A percentile compares a stretch with the other conserved stretches of the same genome.
phyloP scores from a whole-genome alignment of 2,113 vertebrate species.

The Cyanocitta stelleri region DNA sequence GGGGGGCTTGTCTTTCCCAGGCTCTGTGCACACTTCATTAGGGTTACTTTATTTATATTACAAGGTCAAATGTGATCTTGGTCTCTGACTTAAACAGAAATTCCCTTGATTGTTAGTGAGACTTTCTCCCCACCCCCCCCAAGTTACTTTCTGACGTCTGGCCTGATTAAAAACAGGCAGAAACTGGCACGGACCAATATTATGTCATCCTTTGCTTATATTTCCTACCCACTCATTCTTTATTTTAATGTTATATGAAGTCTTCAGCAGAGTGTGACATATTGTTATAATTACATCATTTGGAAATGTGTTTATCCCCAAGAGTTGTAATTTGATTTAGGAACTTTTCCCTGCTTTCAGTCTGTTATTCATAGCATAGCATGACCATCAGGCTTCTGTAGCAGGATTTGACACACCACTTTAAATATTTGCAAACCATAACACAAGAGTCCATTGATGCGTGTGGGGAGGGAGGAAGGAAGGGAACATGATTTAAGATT shows the following conservation, averaged over 20 bases:
- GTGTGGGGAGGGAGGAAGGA: constrained; percentile 6
- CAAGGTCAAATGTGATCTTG: constrained; percentile 53
- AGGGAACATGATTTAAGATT: constrained; percentile 61
- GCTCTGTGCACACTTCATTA: constrained; percentile 54
- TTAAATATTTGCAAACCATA: constrained; percentile 61
- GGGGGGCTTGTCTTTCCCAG: constrained; percentile 37
- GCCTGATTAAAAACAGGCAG: constrained; percentile 54
- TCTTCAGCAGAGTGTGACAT: constrained; percentile 65
- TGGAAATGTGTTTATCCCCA: constrained; percentile 68
- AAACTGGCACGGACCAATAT: constrained; percentile 48
- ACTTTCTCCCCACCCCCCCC: background rate
- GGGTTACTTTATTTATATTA: constrained; percentile 56
- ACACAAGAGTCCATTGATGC: constrained; percentile 51
- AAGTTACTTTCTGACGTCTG: constrained; percentile 10
- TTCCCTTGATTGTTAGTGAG: constrained; percentile 42
- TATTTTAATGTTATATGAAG: constrained; percentile 67
- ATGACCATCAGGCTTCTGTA: constrained; percentile 52
- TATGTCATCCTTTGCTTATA: constrained; percentile 65
- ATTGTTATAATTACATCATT: constrained; percentile 72
- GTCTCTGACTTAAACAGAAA: constrained; percentile 18
- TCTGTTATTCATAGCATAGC: constrained; percentile 63
- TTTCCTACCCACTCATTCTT: constrained; percentile 64
- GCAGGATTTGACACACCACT: constrained; percentile 45
- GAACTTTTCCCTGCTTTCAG: constrained; percentile 65
- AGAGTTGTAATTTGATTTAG: constrained; percentile 66